Evolutionary conservation across 2,888 invertebrate species (phyloP), one percentile per base, ranked within the genome.

Genomic region (Cataglyphis cursor): DNA sequence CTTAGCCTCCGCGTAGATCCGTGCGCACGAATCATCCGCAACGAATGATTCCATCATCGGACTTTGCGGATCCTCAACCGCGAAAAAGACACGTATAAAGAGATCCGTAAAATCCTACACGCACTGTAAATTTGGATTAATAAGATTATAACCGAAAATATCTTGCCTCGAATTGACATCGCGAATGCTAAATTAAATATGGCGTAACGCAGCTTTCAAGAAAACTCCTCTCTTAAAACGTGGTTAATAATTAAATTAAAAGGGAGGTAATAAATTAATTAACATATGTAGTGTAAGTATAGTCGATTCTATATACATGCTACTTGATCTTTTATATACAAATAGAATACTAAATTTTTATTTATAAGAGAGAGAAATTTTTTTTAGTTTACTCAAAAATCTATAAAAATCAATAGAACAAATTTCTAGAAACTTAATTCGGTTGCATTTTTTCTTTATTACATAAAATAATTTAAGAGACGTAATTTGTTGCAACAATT

Each of bases 1-100:
- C 89, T 93, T 92, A 91, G 85, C 65, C 86, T 78, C 35, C 59
- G 61, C 65, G 51, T 62, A 81, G 78, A 80, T 80, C 35, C 81
- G 48, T 61, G 62, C 21, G 31, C 64, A 61, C 75, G 74, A 64
- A 62, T 35, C 54, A 75, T 74, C 62, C 61, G 57, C 51, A 57
- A 59, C 70, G 82, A 82, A 81, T 83, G 24, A 38, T 31, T n/a
- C 57, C 4, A 35, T 8, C 21, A n/a, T 51, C 72, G 51, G 18
- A 35, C 51, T 44, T 62, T 21, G n/a, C 64, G 66, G 15, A 76
- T 76, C 48, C n/a, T 12, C 24, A 38, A 54, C 5, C n/a, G 66
- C 9, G 24, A 51, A 51, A 75, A 10, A 64, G 28, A 64, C 38
- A 28, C 28, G 10, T 15, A 75, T 24, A 8, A 18, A 24, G n/a